phyloP scores from a whole-genome alignment of 2,888 invertebrate species.

The Brenthis hecate region DNA sequence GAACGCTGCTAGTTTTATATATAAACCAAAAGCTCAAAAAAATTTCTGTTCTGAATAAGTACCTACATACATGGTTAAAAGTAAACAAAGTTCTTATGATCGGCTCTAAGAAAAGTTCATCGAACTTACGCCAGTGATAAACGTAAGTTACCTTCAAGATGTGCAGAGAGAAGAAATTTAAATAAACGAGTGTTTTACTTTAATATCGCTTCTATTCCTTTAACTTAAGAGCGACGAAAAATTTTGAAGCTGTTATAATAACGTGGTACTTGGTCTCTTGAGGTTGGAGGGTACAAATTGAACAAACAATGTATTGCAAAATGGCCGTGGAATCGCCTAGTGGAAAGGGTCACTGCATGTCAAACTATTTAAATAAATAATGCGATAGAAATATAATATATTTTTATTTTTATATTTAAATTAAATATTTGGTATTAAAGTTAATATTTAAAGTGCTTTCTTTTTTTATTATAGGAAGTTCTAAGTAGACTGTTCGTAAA shows the following conservation, averaged over 20 bases:
- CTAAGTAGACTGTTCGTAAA: no score
- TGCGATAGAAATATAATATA: not conserved
- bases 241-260: conserved; percentile 44
- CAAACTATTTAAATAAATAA: conserved; percentile 49
- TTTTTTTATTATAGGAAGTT: no score
- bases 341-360: conserved; percentile 48
- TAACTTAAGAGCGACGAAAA: conserved; percentile 38
- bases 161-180: conserved; percentile 45
- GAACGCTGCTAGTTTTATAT: no score
- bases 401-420: not conserved
- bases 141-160: conserved; percentile 46
- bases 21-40: no score
- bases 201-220: conserved; percentile 44
- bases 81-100: conserved; percentile 6
- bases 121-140: conserved; percentile 46
- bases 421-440: no score
- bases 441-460: no score
- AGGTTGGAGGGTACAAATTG: conserved; percentile 67
- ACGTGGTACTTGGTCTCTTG: conserved; percentile 51
- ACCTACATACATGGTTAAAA: not conserved
- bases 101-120: conserved; percentile 36
- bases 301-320: conserved; percentile 78
- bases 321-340: conserved; percentile 62
- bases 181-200: conserved; percentile 7
- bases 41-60: no score